Evolutionary conservation across 2,113 vertebrate species (phyloP), one percentile per base, ranked within the genome.

Genomic region (Plectropomus leopardus): DNA sequence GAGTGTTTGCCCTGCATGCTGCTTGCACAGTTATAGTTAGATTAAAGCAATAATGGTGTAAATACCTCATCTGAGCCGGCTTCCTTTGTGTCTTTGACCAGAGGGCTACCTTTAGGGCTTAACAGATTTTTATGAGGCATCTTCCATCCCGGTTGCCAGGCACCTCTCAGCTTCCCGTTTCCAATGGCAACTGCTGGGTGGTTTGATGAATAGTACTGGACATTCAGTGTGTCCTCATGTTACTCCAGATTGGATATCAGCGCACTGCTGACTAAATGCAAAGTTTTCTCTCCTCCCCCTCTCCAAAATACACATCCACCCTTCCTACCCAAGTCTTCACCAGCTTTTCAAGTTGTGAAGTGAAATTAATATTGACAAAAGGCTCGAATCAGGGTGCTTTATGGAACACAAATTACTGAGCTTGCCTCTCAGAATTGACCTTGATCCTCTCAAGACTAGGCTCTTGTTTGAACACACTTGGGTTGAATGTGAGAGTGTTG

Each of bases 161-260:
- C 92, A 88, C 89, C 90, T 92, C 92, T 92, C 91, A 90, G 93
- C 92, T 93, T 94, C 91, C 88, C 86, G 92, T 94, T 92, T 89
- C 93, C 93, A 93, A 91, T 92, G 77, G 93, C 92, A 93, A 94
- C 93, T 84, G 92, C 91, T 90, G 76, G 88, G 86, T 89, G 88
- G 86, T 92, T 90, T 92, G 91, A 92, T 92, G 84, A 92, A 93
- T 89, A 86, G 93, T 70, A 80, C 80, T 91, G 92, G 92, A 93
- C 92, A 86, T 87, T 84, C 88, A 86, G 68, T 79, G 69, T 92
- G 88, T 89, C 88, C 83, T 91, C 87, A 79, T 81, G 81, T 82
- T 91, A 79, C 88, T 91, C 88, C 78, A 77, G 81, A 84, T 90
- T 89, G 80, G 73, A 77, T 87, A 76, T 77, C 63, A 44, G 63